phyloP scores from a whole-genome alignment of 2,113 vertebrate species.

The Gymnorhina tibicen region DNA sequence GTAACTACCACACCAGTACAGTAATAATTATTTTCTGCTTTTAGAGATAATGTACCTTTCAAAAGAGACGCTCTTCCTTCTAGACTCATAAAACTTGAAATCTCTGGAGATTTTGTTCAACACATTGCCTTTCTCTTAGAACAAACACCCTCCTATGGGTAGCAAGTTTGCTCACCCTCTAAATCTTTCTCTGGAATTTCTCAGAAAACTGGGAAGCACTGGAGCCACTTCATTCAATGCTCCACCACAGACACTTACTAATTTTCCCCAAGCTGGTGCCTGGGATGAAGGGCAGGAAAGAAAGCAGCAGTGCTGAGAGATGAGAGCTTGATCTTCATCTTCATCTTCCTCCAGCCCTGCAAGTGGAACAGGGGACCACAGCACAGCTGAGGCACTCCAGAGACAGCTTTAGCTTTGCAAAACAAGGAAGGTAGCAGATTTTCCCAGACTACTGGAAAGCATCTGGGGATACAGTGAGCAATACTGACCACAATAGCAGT shows the following conservation, averaged over 20 bases:
- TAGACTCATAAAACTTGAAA: background rate
- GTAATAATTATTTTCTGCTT: background rate
- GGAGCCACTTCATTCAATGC: background rate
- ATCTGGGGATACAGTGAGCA: background rate
- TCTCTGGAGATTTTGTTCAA: background rate
- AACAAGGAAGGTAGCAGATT: background rate
- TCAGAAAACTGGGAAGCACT: background rate
- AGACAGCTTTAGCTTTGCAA: background rate
- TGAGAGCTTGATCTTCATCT: fast-evolving
- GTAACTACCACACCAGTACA: background rate
- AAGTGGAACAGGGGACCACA: background rate
- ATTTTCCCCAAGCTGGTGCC: background rate
- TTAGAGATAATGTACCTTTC: background rate
- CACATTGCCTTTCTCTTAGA: fast-evolving
- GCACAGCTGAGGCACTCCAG: background rate
- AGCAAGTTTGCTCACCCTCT: fast-evolving
- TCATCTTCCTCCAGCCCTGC: background rate
- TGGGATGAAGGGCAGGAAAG: background rate
- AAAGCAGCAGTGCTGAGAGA: background rate
- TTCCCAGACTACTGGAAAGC: background rate
- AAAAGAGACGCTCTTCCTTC: background rate
- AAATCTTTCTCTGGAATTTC: background rate
- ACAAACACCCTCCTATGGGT: background rate
- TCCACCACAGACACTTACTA: background rate
- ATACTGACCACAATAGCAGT: background rate